Base-by-base conservation (phyloP, 1,140 invertebrate genomes). In the Drosophila persimilis region DNA sequence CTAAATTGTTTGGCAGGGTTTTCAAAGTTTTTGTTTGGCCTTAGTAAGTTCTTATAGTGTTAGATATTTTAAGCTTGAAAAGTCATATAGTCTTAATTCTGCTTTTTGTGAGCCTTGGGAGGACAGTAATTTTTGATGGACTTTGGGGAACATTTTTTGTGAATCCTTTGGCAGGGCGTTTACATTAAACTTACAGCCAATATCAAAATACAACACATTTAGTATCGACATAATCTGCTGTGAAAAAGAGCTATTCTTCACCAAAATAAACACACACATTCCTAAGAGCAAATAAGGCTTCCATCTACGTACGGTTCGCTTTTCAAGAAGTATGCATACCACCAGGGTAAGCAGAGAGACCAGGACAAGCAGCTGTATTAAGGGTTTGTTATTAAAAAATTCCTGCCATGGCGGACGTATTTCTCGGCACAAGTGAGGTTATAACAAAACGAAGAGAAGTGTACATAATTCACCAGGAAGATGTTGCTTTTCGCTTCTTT, bases 351-450 rank as follows among this genome's bases (percentile, higher is more conserved):
- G 9, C 31, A 3, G 1, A 2, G 26, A 7, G 26, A 31, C 31
- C 31, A 31, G 31, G 8, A 52, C 11, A 43, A 35, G 8, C 13
- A 54, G 24, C 41, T 48, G 41, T 60, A 73, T 74, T 74, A 74
- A 74, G 71, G 47, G 48, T 8, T 60, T 65, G 53, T 74, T 74
- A 73, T 74, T 74, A 73, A 74, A 69, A 73, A 74, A 74, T 65
- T 64, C 60, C 43, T 17, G 39, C 43, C 59, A 31, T 53, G 41
- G 54, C 53, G 54, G 58, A 64, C 71, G 73, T 73, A 43, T 56
- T 73, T 63, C 24, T 20, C 39, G 50, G 20, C 55, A 17, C 7
- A 13, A 54, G 51, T 22, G 13, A 17, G 8, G 20, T 15, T 24
- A 17, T 13, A 26, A 9, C 29, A 60, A 44, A 15, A 15, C 8